phyloP scores from a whole-genome alignment of 2,797 vertebrate species.

The Anguilla pacifica region DNA sequence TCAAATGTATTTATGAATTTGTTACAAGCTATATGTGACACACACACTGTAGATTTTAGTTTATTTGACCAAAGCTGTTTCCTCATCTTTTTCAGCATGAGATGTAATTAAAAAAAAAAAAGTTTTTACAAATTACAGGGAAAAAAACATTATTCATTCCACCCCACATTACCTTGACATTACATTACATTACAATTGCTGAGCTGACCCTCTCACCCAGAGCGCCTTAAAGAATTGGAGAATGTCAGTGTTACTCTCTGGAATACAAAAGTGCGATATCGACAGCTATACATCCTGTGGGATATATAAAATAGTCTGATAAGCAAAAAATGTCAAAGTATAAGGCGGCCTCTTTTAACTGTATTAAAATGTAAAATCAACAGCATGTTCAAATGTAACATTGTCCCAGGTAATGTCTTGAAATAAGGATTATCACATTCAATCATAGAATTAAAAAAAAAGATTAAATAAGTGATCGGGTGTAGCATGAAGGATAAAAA shows the following conservation, averaged over 20 bases:
- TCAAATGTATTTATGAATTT: too few species aligned
- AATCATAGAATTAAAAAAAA: background rate
- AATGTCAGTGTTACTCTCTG: background rate
- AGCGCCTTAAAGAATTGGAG: background rate
- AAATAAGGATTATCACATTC: background rate
- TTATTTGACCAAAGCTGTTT: too few species aligned
- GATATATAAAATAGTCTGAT: background rate
- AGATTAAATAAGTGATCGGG: background rate
- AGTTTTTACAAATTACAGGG: too few species aligned
- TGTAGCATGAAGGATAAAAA: background rate
- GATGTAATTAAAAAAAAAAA: too few species aligned
- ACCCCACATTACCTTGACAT: too few species aligned
- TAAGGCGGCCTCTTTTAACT: background rate
- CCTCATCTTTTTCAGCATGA: too few species aligned
- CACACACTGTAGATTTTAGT: too few species aligned
- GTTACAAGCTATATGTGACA: too few species aligned
- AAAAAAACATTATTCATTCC: too few species aligned
- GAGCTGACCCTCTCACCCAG: background rate
- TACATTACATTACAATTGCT: too few species aligned
- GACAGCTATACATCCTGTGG: background rate
- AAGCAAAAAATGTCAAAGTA: background rate
- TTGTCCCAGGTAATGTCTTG: background rate
- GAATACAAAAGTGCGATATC: too few species aligned
- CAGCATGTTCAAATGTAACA: background rate
- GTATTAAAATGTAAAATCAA: background rate